Evolutionary conservation across 2,113 vertebrate genomes (phyloP), one percentile per base, ranked within the genome.

Genomic region (Hoplias malabaricus): DNA sequence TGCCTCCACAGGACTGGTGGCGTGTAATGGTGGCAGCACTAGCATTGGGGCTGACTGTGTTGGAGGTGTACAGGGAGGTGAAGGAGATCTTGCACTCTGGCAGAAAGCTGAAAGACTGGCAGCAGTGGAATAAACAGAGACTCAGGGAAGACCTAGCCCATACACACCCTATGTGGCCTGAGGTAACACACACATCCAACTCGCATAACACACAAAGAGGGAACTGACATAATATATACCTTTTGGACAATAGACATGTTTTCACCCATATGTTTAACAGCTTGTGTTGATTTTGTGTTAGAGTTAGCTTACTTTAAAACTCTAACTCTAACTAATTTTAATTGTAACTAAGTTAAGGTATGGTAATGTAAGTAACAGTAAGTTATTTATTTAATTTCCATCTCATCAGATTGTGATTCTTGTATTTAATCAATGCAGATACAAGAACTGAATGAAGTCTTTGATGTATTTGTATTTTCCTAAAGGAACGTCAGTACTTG

Each of bases 91-190:
- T 77, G n/a, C 38, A 33, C 4, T 92, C 90, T 1, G 50, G 61
- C n/a, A 83, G 56, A 61, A 89, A 85, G 71, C 82, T 87, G 38
- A 63, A 27, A 33, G 74, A 68, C 29, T 87, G 86, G 89, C 57
- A 69, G 31, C 11, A 27, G 27, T 90, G 88, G 89, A 70, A 67
- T 0, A 54, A 84, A 27, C 34, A 27, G 12, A 85, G 84, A 61
- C 53, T 89, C 69, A 75, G 77, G 4, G 83, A 88, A 1, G 90
- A 92, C 70, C 70, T 89, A 68, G 11, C 4, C 72, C 83, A 81
- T 36, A 83, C 70, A 8, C 90, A 91, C 68, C 91, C 91, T 21
- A 90, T 91, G 88, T 93, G 91, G 90, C 90, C 89, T 23, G 83
- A 92, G 87, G 91, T 92, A 70, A 43, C 46, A 43, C 42, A 57